Evolutionary conservation across 2,888 invertebrate species (phyloP).

Genomic region (Apamea anceps): DNA sequence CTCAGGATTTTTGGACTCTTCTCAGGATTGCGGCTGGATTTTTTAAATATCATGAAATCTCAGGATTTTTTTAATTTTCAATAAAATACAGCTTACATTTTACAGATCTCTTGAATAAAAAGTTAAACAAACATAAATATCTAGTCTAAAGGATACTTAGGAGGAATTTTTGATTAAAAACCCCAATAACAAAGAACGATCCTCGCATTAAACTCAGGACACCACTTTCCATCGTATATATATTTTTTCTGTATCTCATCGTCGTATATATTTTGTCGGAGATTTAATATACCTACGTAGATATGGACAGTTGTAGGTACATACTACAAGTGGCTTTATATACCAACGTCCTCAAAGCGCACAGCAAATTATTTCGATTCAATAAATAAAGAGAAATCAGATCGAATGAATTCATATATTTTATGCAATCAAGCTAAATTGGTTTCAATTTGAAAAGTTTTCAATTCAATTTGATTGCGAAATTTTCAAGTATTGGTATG

Average conservation of each 20-base stretch:
- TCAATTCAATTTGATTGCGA: constrained; percentile 40
- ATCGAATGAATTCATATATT: constrained; percentile 42
- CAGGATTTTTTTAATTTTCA: no score
- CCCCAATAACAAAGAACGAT: background rate
- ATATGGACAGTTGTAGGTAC: background rate
- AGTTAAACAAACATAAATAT: no score
- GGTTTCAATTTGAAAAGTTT: constrained; percentile 52
- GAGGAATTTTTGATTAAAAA: background rate
- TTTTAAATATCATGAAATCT: no score
- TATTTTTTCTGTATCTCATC: background rate
- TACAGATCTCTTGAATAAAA: no score
- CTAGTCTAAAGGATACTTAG: no score
- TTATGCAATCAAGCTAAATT: constrained; percentile 59
- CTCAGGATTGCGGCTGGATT: no score
- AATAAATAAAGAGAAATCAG: constrained; percentile 62
- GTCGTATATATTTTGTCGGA: background rate
- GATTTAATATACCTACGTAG: background rate
- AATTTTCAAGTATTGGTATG: constrained; percentile 23
- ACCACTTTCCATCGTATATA: background rate
- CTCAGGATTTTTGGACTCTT: no score
- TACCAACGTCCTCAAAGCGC: constrained; percentile 3
- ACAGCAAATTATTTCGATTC: constrained; percentile 24
- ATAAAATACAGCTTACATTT: no score
- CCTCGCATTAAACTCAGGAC: background rate
- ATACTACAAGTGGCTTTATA: background rate